Conservation (phyloP, 2,113 vertebrate genomes). For the Nettapus auritus region DNA sequence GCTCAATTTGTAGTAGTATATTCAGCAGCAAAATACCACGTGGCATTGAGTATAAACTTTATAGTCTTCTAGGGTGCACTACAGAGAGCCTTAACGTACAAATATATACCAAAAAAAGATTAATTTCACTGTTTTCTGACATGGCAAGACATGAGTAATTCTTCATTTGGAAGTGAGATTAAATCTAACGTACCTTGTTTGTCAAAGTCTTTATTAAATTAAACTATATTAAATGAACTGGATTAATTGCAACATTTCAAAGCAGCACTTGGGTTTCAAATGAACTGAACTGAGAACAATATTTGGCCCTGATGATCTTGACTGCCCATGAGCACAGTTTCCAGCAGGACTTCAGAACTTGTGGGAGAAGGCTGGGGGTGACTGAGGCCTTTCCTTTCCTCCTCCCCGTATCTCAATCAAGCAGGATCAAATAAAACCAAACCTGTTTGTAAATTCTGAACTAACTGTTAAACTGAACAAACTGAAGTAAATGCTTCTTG, state of each 20-base stretch:
- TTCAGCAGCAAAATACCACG: neutral
- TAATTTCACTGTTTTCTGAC: neutral
- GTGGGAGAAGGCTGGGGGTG: neutral
- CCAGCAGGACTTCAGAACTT: neutral
- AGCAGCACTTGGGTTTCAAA: neutral
- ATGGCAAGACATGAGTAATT: neutral
- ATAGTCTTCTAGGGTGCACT: no score
- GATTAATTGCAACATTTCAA: neutral
- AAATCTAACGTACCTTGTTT: neutral
- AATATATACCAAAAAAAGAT: neutral
- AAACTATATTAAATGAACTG: neutral
- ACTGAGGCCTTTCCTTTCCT: neutral
- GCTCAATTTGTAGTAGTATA: neutral
- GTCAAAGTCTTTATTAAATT: neutral
- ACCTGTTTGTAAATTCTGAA: neutral
- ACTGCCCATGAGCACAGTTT: neutral
- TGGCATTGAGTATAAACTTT: neutral
- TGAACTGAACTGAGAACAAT: neutral
- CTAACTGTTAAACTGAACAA: neutral
- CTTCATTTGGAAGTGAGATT: neutral
- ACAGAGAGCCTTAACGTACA: neutral
- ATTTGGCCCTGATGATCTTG: neutral
- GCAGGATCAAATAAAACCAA: neutral
- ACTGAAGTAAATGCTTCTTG: neutral
- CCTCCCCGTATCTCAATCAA: neutral